phyloP scores from a whole-genome alignment of 2,888 invertebrate genomes.

The Microctonus brassicae region DNA sequence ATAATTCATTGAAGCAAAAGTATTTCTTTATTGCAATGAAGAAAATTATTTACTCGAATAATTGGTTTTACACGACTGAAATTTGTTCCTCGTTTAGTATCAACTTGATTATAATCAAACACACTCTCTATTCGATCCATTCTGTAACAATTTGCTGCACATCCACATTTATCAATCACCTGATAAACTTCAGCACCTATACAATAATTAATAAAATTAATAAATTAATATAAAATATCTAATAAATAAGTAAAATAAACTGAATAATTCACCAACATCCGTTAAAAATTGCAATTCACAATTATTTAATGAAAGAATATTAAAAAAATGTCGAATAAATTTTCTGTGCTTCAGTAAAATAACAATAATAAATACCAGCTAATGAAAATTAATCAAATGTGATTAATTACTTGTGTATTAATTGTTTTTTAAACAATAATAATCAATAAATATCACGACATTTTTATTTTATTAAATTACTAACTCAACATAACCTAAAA shows the following conservation, averaged over 20 bases:
- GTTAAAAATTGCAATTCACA: too few species aligned
- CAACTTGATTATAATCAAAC: conserved; percentile 68
- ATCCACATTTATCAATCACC: conserved; percentile 69
- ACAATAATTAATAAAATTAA: conserved; percentile 10
- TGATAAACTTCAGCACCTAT: conserved; percentile 67
- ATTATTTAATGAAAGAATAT: too few species aligned
- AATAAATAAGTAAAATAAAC: background rate
- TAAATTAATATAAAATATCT: background rate
- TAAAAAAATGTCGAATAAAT: too few species aligned
- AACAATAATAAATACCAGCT: too few species aligned
- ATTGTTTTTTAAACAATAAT: too few species aligned
- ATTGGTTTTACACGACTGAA: conserved; percentile 61
- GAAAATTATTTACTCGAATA: conserved; percentile 50
- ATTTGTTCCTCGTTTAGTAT: conserved; percentile 59
- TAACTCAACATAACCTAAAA: too few species aligned
- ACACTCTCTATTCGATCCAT: conserved; percentile 68
- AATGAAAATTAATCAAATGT: too few species aligned
- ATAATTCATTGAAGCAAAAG: background rate
- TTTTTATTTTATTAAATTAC: too few species aligned
- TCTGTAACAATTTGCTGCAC: conserved; percentile 67
- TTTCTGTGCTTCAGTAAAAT: too few species aligned
- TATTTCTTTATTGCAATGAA: background rate
- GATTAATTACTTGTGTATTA: too few species aligned
- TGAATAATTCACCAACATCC: too few species aligned
- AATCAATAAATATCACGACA: too few species aligned